These are phyloP conservation scores for Buceros bicornis DNA, from an alignment of 2,797 vertebrate genomes.

Conservation along the genomic window DNA sequence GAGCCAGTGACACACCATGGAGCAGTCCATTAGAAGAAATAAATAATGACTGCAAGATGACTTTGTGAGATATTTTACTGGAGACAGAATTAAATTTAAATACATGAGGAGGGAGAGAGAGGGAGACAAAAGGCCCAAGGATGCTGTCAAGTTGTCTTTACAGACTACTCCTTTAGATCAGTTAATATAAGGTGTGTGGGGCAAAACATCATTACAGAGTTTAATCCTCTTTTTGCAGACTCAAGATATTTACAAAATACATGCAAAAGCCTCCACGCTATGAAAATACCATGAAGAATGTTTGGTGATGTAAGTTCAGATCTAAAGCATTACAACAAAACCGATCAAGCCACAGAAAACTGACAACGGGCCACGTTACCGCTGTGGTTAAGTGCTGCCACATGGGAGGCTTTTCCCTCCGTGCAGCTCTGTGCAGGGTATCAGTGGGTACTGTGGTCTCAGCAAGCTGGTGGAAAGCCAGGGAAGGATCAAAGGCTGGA, in stretches of 20 bases:
- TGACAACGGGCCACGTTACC: background rate
- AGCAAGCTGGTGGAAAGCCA: background rate
- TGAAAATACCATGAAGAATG: background rate
- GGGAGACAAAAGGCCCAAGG: background rate
- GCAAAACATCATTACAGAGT: background rate
- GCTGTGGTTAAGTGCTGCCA: background rate
- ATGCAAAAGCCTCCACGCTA: background rate
- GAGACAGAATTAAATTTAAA: background rate
- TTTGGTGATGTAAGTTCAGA: background rate
- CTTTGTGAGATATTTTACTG: background rate
- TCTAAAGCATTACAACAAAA: background rate
- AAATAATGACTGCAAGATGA: background rate
- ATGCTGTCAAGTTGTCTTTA: background rate
- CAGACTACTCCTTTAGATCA: background rate
- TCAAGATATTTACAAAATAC: background rate
- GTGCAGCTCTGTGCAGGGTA: accelerated
- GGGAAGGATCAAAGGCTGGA: background rate
- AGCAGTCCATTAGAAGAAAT: background rate
- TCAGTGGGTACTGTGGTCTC: background rate
- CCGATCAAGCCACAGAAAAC: background rate
- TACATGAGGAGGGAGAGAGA: background rate
- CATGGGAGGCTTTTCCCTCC: background rate
- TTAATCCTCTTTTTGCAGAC: background rate
- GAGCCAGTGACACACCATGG: background rate
- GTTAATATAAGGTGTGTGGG: background rate